Evolutionary conservation across 2,888 invertebrate genomes (phyloP), one percentile per base, ranked within the genome.

Genomic region (Thumatha senex): DNA sequence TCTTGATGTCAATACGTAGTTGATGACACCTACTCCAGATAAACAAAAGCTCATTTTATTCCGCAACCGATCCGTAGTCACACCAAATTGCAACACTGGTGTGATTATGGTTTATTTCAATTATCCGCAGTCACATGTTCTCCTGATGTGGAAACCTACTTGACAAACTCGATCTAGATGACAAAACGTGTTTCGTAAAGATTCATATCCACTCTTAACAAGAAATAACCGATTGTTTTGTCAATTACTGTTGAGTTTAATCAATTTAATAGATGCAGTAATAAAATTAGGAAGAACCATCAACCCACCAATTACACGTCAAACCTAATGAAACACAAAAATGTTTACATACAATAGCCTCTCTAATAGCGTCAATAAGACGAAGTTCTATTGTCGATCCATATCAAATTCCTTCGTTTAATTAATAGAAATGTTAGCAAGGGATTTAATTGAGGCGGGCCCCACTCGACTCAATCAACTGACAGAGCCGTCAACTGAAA

Each of bases 331-430:
- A 55, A 62, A 61, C 55, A 59, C 55, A 61, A 72, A 68, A 67
- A 58, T 71, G 64, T 71, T 71, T 63, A 60, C 61, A 54, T 50
- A 72, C 70, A 71, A 71, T 67, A 56, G 61, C 47, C 43, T 44
- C 33, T 51, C 62, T 60, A 61, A 61, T 54, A 54, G 56, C 60
- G 35, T 57, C 67, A 55, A 58, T 58, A 56, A 67, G 63, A 55
- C 40, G 53, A 49, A 51, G 56, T 51, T 48, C 56, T 51, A 55
- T 67, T 69, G 67, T 69, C 58, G 68, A 63, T 61, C 58, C 65
- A 63, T 72, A 76, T 75, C 71, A 55, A 73, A 73, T 76, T 74
- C 67, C 78, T 52, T 60, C 59, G 61, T 67, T 63, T 74, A 75
- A 76, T 76, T 76, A 77, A 76, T 72, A 67, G 65, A 72, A 67